phyloP scores from a whole-genome alignment of 53 echinoderm and acorn worm species.

The Crossaster papposus region DNA sequence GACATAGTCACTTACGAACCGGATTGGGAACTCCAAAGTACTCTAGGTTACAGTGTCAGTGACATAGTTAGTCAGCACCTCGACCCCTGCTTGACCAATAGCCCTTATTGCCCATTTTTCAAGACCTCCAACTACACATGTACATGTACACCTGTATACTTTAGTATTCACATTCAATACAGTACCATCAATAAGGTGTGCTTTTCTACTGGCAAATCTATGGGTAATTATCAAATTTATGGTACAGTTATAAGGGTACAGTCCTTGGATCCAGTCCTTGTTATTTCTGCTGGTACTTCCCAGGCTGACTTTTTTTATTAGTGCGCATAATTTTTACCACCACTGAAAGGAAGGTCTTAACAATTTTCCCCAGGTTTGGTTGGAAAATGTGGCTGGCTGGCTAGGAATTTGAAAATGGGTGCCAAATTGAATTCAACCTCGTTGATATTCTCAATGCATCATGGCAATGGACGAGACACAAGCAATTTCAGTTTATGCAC shows the following conservation, averaged over 20 bases:
- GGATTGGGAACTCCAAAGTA: too few species aligned
- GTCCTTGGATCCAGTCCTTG: not conserved
- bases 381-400: too few species aligned
- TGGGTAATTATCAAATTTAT: conserved; percentile 33
- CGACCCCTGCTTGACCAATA: not conserved
- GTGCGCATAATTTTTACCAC: not conserved
- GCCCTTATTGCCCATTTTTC: not conserved
- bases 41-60: not conserved
- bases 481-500: too few species aligned
- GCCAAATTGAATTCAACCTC: too few species aligned
- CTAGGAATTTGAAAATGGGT: too few species aligned
- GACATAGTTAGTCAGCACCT: not conserved
- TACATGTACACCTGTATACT: not conserved
- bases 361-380: too few species aligned
- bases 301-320: not conserved
- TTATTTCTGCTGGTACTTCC: conserved; percentile 42
- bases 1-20: too few species aligned
- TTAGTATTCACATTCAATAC: not conserved
- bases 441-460: too few species aligned
- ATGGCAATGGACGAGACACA: too few species aligned
- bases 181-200: not conserved
- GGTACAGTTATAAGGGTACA: too few species aligned
- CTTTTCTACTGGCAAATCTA: not conserved
- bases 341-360: too few species aligned
- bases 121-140: not conserved